Conservation (phyloP, 2,113 vertebrate genomes). For the Gopherus evgoodei region DNA sequence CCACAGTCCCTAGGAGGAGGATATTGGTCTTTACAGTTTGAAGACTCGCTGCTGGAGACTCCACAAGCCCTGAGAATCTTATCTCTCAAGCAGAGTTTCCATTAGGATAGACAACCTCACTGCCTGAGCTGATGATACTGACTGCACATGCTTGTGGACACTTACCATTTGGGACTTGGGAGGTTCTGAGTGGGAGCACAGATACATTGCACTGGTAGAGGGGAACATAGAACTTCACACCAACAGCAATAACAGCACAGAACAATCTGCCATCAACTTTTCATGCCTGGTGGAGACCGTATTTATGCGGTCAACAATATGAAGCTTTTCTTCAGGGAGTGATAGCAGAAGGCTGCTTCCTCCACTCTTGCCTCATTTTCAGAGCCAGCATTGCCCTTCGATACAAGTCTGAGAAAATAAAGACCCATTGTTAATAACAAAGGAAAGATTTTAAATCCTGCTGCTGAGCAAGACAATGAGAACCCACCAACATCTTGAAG, state of each 20-base stretch:
- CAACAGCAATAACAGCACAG: too few relatives aligned
- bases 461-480: not conserved
- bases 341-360: not conserved
- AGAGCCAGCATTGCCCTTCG: conserved; percentile 88
- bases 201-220: not conserved
- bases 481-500: not conserved
- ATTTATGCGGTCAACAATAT: too few relatives aligned
- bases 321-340: conserved; percentile 31
- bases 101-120: not conserved
- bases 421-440: not conserved
- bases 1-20: not conserved
- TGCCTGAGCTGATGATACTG: not conserved
- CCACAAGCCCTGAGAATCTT: not conserved
- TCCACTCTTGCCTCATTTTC: conserved; percentile 85
- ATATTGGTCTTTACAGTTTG: not conserved
- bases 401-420: conserved; percentile 83
- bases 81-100: not conserved
- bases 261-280: not conserved
- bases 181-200: not conserved
- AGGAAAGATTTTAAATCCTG: not conserved
- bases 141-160: not conserved
- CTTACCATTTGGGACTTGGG: not conserved
- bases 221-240: not conserved
- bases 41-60: fast-evolving
- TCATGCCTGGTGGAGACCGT: not conserved